Evolutionary conservation across 2,888 invertebrate genomes (phyloP).

Genomic region (Drosophila barbarae): DNA sequence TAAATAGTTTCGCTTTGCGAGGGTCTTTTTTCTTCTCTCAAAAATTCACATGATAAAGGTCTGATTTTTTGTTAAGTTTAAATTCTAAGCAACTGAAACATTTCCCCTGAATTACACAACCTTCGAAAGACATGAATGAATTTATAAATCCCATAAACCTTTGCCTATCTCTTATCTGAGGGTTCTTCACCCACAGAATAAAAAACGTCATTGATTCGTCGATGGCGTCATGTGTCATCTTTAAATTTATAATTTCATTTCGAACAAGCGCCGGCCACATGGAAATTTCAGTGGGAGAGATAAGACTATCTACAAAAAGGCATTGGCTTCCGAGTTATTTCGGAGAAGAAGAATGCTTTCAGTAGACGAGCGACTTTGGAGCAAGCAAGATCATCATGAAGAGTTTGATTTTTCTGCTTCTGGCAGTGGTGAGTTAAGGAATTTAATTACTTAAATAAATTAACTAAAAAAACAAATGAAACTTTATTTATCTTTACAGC

Average conservation of each 20-base stretch:
- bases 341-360: constrained; percentile 4
- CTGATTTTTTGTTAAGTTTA: constrained; percentile 8
- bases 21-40: neutral
- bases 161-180: constrained; percentile 15
- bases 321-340: constrained; percentile 16
- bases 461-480: neutral
- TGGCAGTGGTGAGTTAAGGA: constrained; percentile 36
- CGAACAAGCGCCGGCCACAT: constrained; percentile 17
- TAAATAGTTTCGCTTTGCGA: constrained; percentile 27
- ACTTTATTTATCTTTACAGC: neutral
- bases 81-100: neutral
- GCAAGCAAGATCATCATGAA: constrained; percentile 43
- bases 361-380: constrained; percentile 48
- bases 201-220: constrained; percentile 20
- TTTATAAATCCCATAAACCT: constrained; percentile 10
- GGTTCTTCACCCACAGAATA: constrained; percentile 35
- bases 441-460: neutral
- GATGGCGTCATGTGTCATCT: constrained; percentile 40
- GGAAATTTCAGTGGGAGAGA: constrained; percentile 43
- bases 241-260: constrained; percentile 8
- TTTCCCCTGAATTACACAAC: constrained; percentile 14
- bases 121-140: constrained; percentile 26
- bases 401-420: neutral
- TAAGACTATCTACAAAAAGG: constrained; percentile 44
- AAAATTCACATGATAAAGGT: constrained; percentile 30